Evolutionary conservation across 2,113 vertebrate species (phyloP), one percentile per base, ranked within the genome.

Genomic region (Lota lota): DNA sequence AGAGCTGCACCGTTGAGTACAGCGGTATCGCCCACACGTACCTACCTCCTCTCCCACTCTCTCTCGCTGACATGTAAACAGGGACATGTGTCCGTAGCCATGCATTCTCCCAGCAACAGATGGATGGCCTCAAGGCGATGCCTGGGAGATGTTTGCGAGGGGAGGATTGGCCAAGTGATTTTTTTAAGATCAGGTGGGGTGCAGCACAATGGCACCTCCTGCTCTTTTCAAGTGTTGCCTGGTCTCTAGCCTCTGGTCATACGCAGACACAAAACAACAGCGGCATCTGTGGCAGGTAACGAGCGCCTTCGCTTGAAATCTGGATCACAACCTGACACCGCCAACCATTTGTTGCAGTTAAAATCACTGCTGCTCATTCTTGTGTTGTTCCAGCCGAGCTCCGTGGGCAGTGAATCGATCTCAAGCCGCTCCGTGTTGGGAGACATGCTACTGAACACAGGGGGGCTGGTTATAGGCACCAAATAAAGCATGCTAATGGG

Each of bases 241-340:
- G 24, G 58, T 64, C 68, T 14, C 40, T 72, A 50, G 85, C 87
- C 87, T 76, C 73, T n/a, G 86, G 84, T 83, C 81, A 84, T 85
- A 80, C 16, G 70, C 63, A 77, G 79, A 88, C 83, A 78, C 84
- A 83, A 69, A 89, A 86, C 82, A 85, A 83, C 80, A 69, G 73
- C 63, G 87, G 85, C 89, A 88, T 88, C 88, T 89, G 85, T 89
- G 89, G 78, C 86, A 87, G 86, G 85, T 87, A 89, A 83, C 85
- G 85, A 87, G 85, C 28, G 83, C 84, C 76, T 69, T 68, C 64
- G 73, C 72, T 81, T 63, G 33, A 82, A 89, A 86, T 87, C 87
- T 80, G 82, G 76, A 78, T 85, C 87, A 85, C 77, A 79, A 82
- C 81, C 40, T 11, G 40, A 83, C 57, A 83, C 72, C 85, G 12